Percentiles rank a stretch among this genome's conserved stretches.
phyloP scores from a whole-genome alignment of 2,797 vertebrate genomes.

The Syngnathus acus region DNA sequence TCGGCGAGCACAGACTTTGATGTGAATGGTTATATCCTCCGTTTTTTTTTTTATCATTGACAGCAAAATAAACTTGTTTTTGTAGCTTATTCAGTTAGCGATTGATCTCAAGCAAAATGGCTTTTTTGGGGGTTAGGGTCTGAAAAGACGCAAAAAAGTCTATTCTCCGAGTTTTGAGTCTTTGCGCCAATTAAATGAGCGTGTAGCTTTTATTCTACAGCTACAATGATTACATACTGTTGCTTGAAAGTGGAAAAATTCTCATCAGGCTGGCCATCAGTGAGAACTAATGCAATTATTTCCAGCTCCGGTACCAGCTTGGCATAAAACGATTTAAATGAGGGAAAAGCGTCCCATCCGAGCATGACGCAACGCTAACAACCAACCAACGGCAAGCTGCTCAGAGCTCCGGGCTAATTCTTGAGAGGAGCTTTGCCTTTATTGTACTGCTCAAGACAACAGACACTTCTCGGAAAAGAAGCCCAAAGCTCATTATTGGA shows the following conservation, averaged over 20 bases:
- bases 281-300: background rate
- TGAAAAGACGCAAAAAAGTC: no score
- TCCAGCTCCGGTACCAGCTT: constrained; percentile 2
- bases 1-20: no score
- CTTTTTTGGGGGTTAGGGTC: no score
- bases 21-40: no score
- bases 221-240: background rate
- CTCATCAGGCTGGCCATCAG: background rate
- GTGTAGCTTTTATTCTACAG: background rate
- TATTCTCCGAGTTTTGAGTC: background rate
- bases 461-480: constrained; percentile 1
- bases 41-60: no score
- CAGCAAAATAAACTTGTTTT: no score
- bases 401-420: constrained; percentile 18
- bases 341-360: constrained; percentile 3
- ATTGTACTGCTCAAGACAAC: constrained; percentile 12
- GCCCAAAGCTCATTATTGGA: constrained; percentile 3
- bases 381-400: constrained; percentile 11
- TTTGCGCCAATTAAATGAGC: background rate
- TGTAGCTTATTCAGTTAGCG: no score
- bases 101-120: no score
- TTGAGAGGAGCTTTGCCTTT: constrained; percentile 10
- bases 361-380: constrained; percentile 27
- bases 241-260: background rate
- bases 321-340: background rate